Conservation (phyloP, 2,888 invertebrate genomes). For the Drosophila fungiperda region DNA sequence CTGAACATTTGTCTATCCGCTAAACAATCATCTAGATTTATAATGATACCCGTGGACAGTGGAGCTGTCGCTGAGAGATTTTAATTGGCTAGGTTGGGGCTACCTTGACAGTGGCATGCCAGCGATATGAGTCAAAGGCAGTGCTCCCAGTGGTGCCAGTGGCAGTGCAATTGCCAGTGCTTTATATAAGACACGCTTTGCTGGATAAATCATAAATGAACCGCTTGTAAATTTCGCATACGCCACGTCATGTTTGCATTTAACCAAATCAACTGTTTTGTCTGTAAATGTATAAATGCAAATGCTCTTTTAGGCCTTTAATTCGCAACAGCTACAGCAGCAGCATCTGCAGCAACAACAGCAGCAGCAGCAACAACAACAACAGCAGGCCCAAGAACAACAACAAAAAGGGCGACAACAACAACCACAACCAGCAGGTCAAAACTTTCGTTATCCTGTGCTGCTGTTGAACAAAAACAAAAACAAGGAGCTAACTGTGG, state of each 20-base stretch:
- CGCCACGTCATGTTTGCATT: slow-evolving; percentile 61
- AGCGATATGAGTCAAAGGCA: slow-evolving; percentile 31
- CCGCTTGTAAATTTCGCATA: slow-evolving; percentile 71
- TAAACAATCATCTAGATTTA: slow-evolving; percentile 47
- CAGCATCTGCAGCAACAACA: slow-evolving; percentile 55
- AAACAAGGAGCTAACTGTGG: slow-evolving; percentile 84
- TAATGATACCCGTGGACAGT: slow-evolving; percentile 40
- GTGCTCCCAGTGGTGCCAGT: slow-evolving; percentile 2
- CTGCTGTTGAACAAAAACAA: slow-evolving; percentile 85
- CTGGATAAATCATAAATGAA: slow-evolving; percentile 31
- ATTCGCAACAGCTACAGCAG: slow-evolving; percentile 56
- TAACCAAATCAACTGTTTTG: slow-evolving; percentile 11
- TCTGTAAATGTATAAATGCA: slow-evolving; percentile 49
- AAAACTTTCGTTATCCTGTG: slow-evolving; percentile 84
- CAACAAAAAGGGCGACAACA: slow-evolving; percentile 47
- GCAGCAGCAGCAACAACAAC: slow-evolving; percentile 61
- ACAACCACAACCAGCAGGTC: slow-evolving; percentile 53
- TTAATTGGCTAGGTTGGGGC: slow-evolving; percentile 54
- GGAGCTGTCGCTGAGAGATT: slow-evolving; percentile 37
- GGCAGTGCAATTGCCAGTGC: neutral
- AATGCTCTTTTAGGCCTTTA: slow-evolving; percentile 76
- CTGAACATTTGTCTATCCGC: slow-evolving; percentile 31
- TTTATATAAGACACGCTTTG: slow-evolving; percentile 15
- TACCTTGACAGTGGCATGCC: slow-evolving; percentile 47
- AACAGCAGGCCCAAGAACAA: slow-evolving; percentile 38